Evolutionary conservation across 2,888 invertebrate species (phyloP).

Genomic region (Cyclophora albipunctata): DNA sequence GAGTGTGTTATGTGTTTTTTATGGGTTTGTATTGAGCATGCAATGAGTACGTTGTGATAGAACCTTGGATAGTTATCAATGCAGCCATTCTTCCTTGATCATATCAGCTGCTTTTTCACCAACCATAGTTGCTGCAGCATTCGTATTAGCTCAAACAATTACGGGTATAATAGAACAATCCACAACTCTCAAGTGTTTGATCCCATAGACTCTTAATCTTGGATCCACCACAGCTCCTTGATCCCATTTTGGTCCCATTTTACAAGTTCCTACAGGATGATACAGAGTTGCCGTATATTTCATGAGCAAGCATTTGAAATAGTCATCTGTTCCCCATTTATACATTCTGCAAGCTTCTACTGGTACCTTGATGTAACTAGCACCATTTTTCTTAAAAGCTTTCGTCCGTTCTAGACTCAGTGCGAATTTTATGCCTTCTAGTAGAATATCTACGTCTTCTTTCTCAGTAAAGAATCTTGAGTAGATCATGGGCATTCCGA

Average conservation of each 20-base stretch:
- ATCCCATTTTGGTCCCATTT: slow-evolving; percentile 74
- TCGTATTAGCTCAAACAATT: slow-evolving; percentile 85
- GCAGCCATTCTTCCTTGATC: slow-evolving; percentile 39
- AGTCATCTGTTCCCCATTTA: slow-evolving; percentile 76
- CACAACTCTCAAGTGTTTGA: slow-evolving; percentile 76
- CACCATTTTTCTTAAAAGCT: slow-evolving; percentile 73
- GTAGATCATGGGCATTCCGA: slow-evolving; percentile 80
- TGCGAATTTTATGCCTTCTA: slow-evolving; percentile 76
- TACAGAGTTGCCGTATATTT: slow-evolving; percentile 73
- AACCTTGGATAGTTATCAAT: too few relatives aligned
- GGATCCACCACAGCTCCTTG: slow-evolving; percentile 79
- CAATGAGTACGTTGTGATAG: too few relatives aligned
- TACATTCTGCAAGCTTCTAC: slow-evolving; percentile 75
- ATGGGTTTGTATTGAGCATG: too few relatives aligned
- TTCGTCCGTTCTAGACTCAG: slow-evolving; percentile 72
- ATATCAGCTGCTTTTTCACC: slow-evolving; percentile 72
- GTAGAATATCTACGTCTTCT: slow-evolving; percentile 74
- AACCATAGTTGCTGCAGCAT: slow-evolving; percentile 87
- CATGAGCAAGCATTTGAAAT: slow-evolving; percentile 77
- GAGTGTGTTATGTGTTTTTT: too few relatives aligned
- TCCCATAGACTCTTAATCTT: slow-evolving; percentile 78
- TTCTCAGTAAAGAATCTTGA: slow-evolving; percentile 78
- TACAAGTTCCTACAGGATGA: slow-evolving; percentile 54
- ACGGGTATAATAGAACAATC: slow-evolving; percentile 89
- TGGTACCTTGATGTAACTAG: slow-evolving; percentile 65